Conservation (phyloP, 2,113 vertebrate species). For the Litocranius walleri region DNA sequence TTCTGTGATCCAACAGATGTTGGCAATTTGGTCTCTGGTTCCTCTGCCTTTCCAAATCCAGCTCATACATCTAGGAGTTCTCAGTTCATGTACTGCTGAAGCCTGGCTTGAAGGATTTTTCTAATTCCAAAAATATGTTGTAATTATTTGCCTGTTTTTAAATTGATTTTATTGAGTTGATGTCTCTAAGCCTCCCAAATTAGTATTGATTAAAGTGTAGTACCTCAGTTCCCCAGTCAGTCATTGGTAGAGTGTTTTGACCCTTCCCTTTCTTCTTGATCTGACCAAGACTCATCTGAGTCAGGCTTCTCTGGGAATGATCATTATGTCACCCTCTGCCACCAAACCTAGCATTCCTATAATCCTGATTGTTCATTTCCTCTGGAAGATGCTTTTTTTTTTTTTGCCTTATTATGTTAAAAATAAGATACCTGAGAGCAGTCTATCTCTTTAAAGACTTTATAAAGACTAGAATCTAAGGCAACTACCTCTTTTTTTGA, state of each 20-base stretch:
- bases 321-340: background rate
- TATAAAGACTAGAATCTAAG: background rate
- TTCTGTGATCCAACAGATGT: fast-evolving
- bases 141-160: background rate
- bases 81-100: background rate
- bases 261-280: background rate
- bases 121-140: background rate
- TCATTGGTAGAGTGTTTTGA: background rate
- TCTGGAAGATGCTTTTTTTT: background rate
- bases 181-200: background rate
- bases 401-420: background rate
- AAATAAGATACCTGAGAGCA: background rate
- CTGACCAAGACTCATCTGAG: background rate
- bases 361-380: background rate
- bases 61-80: background rate
- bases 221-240: background rate
- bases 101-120: background rate
- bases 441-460: background rate
- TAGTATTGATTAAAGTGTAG: background rate
- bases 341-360: background rate
- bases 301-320: background rate
- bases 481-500: background rate
- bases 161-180: background rate
- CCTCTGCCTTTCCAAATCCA: background rate
- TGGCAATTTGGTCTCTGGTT: background rate